Evolutionary conservation across 2,113 vertebrate genomes (phyloP).

Genomic region (Nestor notabilis): DNA sequence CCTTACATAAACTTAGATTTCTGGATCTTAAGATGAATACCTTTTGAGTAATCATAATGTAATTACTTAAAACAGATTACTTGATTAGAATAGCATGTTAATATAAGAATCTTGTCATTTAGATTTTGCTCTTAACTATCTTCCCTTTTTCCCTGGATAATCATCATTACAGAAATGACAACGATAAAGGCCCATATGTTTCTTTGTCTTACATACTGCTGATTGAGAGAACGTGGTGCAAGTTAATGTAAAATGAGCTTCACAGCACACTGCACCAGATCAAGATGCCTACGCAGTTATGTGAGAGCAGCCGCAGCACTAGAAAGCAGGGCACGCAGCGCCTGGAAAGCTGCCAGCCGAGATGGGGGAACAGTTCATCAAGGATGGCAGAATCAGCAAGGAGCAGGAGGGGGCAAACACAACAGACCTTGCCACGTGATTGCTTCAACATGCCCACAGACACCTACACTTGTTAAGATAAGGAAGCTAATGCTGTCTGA

Average conservation of each 20-base stretch:
- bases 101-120: constrained; percentile 2
- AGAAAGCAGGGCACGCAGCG: neutral
- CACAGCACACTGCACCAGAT: neutral
- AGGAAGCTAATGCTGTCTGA: neutral
- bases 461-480: neutral
- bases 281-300: neutral
- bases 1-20: neutral
- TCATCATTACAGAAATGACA: constrained; percentile 34
- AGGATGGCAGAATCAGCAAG: neutral
- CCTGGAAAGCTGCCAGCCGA: neutral
- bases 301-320: neutral
- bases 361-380: accelerated
- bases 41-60: neutral
- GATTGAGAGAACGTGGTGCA: neutral
- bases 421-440: neutral
- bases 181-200: constrained; percentile 21
- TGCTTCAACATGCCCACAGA: neutral
- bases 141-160: constrained; percentile 24
- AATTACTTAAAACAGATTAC: constrained; percentile 35
- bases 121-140: constrained; percentile 16
- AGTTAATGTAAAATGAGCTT: neutral
- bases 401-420: neutral
- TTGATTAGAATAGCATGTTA: constrained; percentile 33
- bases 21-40: neutral
- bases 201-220: neutral